phyloP scores from a whole-genome alignment of 2,113 vertebrate genomes.

The Ophiodon elongatus region DNA sequence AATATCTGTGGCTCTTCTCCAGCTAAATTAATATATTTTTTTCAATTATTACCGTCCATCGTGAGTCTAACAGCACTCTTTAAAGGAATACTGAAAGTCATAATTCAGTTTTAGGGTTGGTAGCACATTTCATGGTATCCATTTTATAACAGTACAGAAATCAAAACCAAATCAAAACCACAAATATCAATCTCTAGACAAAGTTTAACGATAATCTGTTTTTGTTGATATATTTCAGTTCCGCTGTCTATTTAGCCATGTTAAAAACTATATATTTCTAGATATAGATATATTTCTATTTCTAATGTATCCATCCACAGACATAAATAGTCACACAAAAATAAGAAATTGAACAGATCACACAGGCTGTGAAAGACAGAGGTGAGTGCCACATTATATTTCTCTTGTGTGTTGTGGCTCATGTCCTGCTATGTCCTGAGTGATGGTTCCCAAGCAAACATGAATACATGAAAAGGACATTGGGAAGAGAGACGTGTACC shows the following conservation, averaged over 20 bases:
- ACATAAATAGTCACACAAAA: neutral
- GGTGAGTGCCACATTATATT: conserved; percentile 11
- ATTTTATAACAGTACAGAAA: neutral
- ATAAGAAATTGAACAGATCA: neutral
- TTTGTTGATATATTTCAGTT: neutral
- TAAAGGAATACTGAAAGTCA: neutral
- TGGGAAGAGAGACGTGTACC: neutral
- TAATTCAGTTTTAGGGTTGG: neutral
- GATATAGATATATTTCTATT: neutral
- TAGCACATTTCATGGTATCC: neutral
- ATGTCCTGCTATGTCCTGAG: neutral
- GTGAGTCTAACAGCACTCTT: neutral
- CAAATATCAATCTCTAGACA: neutral
- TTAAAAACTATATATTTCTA: neutral
- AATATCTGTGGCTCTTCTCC: neutral
- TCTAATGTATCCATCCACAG: neutral
- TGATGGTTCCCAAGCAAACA: neutral
- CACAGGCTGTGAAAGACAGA: neutral
- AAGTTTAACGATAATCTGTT: neutral
- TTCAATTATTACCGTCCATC: neutral
- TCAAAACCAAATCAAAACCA: neutral
- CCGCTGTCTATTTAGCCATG: neutral
- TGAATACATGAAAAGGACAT: neutral
- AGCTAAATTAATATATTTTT: neutral
- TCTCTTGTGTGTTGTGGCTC: neutral